These are phyloP conservation scores for Eurystomus gularis DNA, from an alignment of 2,113 vertebrate genomes.

Conservation along the genomic window DNA sequence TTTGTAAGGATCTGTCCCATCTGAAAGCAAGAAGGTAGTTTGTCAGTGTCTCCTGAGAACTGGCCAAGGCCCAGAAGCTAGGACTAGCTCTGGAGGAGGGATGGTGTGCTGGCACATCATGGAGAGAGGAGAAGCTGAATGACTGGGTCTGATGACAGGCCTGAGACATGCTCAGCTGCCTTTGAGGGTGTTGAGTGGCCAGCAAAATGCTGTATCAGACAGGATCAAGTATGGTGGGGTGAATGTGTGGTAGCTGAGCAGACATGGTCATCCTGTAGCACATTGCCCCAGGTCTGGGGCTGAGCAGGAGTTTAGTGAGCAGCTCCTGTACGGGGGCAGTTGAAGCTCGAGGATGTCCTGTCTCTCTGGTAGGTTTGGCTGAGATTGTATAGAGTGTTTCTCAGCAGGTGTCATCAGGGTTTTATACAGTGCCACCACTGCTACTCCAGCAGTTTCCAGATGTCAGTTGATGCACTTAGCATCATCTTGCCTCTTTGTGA, in stretches of 20 bases:
- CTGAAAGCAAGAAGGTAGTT: neutral
- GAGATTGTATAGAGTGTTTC: neutral
- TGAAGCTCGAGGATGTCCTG: neutral
- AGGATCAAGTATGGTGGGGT: neutral
- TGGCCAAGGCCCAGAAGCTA: neutral
- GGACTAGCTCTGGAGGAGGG: neutral
- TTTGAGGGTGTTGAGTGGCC: neutral
- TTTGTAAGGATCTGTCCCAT: neutral
- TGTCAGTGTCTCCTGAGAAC: neutral
- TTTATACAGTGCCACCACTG: neutral
- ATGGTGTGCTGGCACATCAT: neutral
- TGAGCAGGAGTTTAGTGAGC: neutral
- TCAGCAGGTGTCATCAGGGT: neutral
- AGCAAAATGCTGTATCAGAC: neutral
- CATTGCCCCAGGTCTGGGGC: neutral
- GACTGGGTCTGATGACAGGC: neutral
- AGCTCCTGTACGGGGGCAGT: neutral
- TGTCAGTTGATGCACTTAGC: neutral
- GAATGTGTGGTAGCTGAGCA: neutral
- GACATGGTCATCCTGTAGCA: neutral
- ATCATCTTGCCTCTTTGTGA: neutral
- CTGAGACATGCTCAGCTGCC: neutral
- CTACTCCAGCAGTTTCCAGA: neutral
- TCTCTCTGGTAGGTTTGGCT: neutral
- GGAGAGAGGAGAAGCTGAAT: neutral